Evolutionary conservation across 2,888 invertebrate species (phyloP).

Genomic region (Ormia ochracea): DNA sequence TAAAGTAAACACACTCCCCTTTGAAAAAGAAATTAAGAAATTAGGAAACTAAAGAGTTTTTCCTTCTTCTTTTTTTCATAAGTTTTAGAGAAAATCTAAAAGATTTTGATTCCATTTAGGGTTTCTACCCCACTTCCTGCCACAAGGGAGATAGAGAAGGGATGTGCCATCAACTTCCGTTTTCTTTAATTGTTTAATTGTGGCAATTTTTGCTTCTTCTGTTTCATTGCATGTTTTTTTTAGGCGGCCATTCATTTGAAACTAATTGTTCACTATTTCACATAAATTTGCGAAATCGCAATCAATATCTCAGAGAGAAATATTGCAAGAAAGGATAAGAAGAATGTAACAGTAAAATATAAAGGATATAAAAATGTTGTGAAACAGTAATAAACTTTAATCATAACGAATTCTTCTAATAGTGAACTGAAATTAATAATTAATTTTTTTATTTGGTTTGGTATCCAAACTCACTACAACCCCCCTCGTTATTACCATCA

Average conservation of each 20-base stretch:
- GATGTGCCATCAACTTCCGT: not conserved
- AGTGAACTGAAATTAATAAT: constrained; percentile 3
- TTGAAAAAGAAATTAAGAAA: too few species aligned
- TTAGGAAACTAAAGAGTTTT: too few species aligned
- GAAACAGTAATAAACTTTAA: constrained; percentile 12
- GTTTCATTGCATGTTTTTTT: constrained; percentile 17
- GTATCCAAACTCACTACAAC: too few species aligned
- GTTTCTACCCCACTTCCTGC: not conserved
- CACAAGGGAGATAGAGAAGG: not conserved
- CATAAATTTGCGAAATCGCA: constrained; percentile 50
- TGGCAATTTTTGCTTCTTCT: constrained; percentile 12
- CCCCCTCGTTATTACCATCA: too few species aligned
- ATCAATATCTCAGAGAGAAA: constrained; percentile 25
- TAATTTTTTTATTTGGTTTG: too few species aligned
- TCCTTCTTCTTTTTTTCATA: not conserved
- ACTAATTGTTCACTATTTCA: constrained; percentile 52
- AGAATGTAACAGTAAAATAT: not conserved
- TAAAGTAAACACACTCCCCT: too few species aligned
- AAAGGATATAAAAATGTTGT: not conserved
- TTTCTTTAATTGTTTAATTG: constrained; percentile 30
- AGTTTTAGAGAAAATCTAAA: constrained; percentile 8
- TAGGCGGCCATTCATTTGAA: constrained; percentile 17
- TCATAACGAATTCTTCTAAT: not conserved
- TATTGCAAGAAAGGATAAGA: not conserved
- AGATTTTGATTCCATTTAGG: constrained; percentile 28